Conservation (phyloP, 2,888 invertebrate genomes). For the Sinohyriopsis cumingii region DNA sequence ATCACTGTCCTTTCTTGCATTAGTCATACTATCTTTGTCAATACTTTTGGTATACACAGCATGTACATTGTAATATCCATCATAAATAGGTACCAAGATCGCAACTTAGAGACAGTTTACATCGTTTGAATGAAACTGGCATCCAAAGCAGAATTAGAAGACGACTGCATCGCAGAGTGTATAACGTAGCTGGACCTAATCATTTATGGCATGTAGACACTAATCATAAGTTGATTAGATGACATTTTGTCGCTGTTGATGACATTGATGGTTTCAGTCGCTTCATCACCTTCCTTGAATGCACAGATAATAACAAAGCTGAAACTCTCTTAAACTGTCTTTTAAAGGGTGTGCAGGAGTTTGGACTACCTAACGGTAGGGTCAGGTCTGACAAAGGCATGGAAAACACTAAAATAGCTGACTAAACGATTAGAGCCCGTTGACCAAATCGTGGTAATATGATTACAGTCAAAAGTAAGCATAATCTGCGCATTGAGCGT, state of each 20-base stretch:
- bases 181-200: too few relatives aligned
- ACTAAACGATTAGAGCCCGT: constrained; percentile 16
- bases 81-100: too few relatives aligned
- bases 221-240: too few relatives aligned
- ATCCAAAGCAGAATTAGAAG: too few relatives aligned
- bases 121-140: too few relatives aligned
- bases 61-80: too few relatives aligned
- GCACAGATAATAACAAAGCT: constrained; percentile 26
- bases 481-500: constrained; percentile 22
- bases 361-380: constrained; percentile 10
- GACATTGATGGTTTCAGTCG: constrained; percentile 32
- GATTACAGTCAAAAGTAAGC: constrained; percentile 26
- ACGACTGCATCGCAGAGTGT: too few relatives aligned
- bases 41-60: too few relatives aligned
- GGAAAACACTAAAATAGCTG: constrained; percentile 20
- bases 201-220: too few relatives aligned
- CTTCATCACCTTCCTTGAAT: constrained; percentile 16
- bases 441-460: constrained; percentile 9
- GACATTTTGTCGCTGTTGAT: constrained; percentile 25
- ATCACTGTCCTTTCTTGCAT: too few relatives aligned
- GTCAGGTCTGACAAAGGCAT: constrained; percentile 23
- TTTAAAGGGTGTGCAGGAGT: not conserved
- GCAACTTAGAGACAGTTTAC: too few relatives aligned
- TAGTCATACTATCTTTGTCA: too few relatives aligned
- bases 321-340: constrained; percentile 19